phyloP scores from a whole-genome alignment of 2,113 vertebrate genomes.

The Paradoxurus hermaphroditus region DNA sequence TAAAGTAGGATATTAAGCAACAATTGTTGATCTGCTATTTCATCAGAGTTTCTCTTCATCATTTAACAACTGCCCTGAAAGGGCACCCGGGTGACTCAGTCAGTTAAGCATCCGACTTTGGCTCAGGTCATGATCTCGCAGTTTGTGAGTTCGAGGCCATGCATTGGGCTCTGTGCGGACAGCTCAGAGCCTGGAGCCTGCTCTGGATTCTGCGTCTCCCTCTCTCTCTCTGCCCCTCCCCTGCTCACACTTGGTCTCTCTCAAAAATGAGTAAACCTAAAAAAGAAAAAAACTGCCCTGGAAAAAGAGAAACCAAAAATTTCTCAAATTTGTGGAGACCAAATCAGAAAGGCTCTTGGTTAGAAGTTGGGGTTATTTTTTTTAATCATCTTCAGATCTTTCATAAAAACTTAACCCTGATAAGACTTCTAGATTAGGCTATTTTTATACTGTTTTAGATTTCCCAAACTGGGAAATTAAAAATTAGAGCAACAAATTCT shows the following conservation, averaged over 20 bases:
- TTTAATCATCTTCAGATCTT: neutral
- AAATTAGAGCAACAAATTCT: neutral
- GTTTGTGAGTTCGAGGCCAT: too few species aligned
- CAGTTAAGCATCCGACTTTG: too few species aligned
- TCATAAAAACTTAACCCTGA: neutral
- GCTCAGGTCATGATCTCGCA: too few species aligned
- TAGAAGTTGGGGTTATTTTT: neutral
- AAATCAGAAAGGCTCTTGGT: neutral
- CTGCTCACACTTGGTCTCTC: too few species aligned
- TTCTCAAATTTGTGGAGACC: neutral
- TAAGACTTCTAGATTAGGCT: neutral
- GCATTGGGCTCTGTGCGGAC: too few species aligned
- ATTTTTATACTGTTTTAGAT: neutral
- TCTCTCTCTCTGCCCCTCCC: too few species aligned
- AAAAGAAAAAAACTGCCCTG: neutral
- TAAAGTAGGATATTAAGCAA: neutral
- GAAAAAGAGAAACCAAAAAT: neutral
- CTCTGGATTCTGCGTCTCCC: too few species aligned
- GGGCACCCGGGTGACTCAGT: too few species aligned
- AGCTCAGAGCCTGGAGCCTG: too few species aligned
- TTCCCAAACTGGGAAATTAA: neutral
- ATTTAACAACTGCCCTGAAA: neutral
- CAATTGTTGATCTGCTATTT: neutral
- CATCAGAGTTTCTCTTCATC: neutral
- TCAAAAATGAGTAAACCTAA: too few species aligned